Evolutionary conservation across 2,888 invertebrate genomes (phyloP).

Genomic region (Leucophenga montana): DNA sequence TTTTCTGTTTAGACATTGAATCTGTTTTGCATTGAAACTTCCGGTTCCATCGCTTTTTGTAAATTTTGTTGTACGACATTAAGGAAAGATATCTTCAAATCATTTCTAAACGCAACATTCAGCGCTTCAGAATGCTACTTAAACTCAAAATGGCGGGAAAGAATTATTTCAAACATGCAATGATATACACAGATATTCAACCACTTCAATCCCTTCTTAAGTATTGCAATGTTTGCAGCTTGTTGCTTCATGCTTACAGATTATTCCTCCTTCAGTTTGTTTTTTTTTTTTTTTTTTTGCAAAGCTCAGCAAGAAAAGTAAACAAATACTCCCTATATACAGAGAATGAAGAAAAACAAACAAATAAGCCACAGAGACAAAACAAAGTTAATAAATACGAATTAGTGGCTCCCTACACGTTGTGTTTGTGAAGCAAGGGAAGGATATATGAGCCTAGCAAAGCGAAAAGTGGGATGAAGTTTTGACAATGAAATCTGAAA

Average conservation of each 20-base stretch:
- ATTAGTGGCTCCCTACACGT: neutral
- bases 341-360: neutral
- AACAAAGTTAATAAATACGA: slow-evolving; percentile 7
- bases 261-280: neutral
- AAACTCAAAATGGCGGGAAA: too few species aligned
- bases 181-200: too few species aligned
- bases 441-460: neutral
- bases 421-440: neutral
- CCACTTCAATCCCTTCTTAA: too few species aligned
- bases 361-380: neutral
- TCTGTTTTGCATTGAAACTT: too few species aligned
- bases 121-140: too few species aligned
- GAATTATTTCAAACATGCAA: too few species aligned
- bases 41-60: too few species aligned
- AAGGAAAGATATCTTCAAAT: too few species aligned
- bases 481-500: slow-evolving; percentile 12
- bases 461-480: slow-evolving; percentile 2
- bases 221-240: neutral
- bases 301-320: slow-evolving; percentile 16
- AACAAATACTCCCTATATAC: neutral
- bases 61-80: too few species aligned
- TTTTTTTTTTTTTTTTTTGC: slow-evolving; percentile 9
- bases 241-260: slow-evolving; percentile 6
- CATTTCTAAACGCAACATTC: too few species aligned
- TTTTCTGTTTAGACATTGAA: too few species aligned